These are phyloP conservation scores for Lepilemur ruficaudatus DNA, from an alignment of 2,797 vertebrate species.

Conservation along the genomic window DNA sequence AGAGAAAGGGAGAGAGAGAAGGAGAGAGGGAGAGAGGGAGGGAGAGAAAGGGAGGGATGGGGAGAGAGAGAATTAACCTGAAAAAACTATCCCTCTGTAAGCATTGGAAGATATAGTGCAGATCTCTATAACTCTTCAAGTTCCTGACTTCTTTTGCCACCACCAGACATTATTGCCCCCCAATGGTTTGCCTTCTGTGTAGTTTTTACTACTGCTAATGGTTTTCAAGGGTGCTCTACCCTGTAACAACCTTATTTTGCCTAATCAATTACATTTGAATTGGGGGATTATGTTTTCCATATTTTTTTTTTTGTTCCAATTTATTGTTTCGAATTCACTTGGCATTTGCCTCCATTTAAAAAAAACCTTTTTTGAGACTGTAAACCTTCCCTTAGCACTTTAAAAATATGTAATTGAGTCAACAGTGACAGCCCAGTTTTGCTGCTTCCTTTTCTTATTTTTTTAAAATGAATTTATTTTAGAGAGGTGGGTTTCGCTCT, in stretches of 20 bases:
- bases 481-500: background rate
- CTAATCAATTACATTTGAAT: background rate
- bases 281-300: background rate
- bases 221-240: background rate
- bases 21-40: too few relatives aligned
- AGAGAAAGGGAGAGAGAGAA: background rate
- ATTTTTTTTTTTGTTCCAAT: background rate
- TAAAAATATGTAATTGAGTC: background rate
- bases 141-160: background rate
- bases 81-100: background rate
- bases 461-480: background rate
- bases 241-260: background rate
- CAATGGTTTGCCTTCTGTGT: background rate
- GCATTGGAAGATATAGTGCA: background rate
- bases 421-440: background rate
- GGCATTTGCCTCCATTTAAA: background rate
- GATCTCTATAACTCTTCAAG: background rate
- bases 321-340: background rate
- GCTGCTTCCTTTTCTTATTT: background rate
- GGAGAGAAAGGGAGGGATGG: too few relatives aligned
- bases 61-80: background rate
- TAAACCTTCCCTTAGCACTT: background rate
- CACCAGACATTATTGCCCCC: background rate
- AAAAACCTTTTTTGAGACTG: background rate
- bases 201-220: background rate